Evolutionary conservation across 2,888 invertebrate genomes (phyloP).

Genomic region (Oscheius sp.): DNA sequence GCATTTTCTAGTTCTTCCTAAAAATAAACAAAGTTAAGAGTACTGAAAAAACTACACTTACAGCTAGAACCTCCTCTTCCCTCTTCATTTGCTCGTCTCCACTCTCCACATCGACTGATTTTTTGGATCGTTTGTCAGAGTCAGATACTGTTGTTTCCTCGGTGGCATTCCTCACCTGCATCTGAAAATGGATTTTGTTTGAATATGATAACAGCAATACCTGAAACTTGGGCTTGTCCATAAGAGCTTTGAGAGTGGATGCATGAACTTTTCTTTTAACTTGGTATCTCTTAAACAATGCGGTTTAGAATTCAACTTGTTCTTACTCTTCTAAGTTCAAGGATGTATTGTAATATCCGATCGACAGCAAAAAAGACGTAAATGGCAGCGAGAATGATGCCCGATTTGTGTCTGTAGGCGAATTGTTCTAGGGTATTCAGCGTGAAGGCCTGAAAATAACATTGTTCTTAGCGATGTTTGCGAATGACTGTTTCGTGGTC

Average conservation of each 20-base stretch:
- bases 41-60: background rate
- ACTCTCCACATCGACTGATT: background rate
- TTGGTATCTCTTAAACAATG: slow-evolving; percentile 43
- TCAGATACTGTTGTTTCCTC: slow-evolving; percentile 36
- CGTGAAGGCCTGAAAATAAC: slow-evolving; percentile 60
- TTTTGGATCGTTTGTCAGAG: slow-evolving; percentile 2
- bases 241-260: slow-evolving; percentile 54
- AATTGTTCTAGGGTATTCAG: slow-evolving; percentile 61
- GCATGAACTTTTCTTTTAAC: slow-evolving; percentile 57
- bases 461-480: background rate
- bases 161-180: slow-evolving; percentile 30
- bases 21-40: slow-evolving; percentile 26
- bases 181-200: background rate
- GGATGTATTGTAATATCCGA: slow-evolving; percentile 63
- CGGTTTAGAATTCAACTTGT: background rate
- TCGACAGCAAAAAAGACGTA: slow-evolving; percentile 70
- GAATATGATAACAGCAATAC: background rate
- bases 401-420: slow-evolving; percentile 64
- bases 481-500: slow-evolving; percentile 14
- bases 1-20: slow-evolving; percentile 67
- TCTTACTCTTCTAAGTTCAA: slow-evolving; percentile 64
- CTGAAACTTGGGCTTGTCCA: slow-evolving; percentile 47
- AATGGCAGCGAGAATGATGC: slow-evolving; percentile 66
- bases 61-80: slow-evolving; percentile 52
- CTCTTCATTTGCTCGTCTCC: slow-evolving; percentile 34